phyloP scores from a whole-genome alignment of 1,140 invertebrate genomes.

The Drosophila lowei region DNA sequence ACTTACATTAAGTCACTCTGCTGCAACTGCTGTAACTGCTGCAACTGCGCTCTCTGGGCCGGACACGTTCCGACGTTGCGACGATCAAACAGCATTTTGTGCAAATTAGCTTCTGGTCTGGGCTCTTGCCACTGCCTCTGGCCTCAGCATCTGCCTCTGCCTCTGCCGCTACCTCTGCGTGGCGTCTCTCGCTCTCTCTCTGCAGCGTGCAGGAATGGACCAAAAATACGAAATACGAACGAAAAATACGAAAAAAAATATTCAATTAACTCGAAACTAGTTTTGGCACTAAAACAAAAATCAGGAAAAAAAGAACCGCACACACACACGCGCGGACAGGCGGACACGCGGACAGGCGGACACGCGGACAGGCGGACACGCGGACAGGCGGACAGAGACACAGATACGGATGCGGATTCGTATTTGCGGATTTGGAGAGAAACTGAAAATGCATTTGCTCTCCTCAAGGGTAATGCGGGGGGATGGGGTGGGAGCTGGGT shows the following conservation, averaged over 20 bases:
- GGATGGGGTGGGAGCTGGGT: background rate
- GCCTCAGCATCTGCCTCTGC: too few relatives aligned
- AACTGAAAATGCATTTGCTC: conserved; percentile 20
- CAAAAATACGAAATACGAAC: conserved; percentile 14
- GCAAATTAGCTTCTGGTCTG: too few relatives aligned
- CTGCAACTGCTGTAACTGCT: too few relatives aligned
- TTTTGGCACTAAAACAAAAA: conserved; percentile 77
- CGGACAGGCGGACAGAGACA: background rate
- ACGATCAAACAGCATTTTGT: too few relatives aligned
- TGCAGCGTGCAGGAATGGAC: conserved; percentile 54
- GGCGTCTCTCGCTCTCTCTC: background rate
- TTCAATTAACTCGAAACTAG: conserved; percentile 75
- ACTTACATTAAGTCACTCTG: too few relatives aligned
- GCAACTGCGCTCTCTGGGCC: too few relatives aligned
- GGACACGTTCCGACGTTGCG: too few relatives aligned
- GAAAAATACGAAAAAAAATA: conserved; percentile 42
- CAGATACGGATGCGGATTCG: background rate
- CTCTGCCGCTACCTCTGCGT: too few relatives aligned
- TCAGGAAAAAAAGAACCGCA: conserved; percentile 37
- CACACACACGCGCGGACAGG: conserved; percentile 1
- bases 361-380: background rate
- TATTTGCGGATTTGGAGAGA: background rate
- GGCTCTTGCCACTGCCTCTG: too few relatives aligned
- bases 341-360: conserved; percentile 1
- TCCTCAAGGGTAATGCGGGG: background rate